Conservation (phyloP, 2,797 vertebrate species). For the Buceros bicornis region DNA sequence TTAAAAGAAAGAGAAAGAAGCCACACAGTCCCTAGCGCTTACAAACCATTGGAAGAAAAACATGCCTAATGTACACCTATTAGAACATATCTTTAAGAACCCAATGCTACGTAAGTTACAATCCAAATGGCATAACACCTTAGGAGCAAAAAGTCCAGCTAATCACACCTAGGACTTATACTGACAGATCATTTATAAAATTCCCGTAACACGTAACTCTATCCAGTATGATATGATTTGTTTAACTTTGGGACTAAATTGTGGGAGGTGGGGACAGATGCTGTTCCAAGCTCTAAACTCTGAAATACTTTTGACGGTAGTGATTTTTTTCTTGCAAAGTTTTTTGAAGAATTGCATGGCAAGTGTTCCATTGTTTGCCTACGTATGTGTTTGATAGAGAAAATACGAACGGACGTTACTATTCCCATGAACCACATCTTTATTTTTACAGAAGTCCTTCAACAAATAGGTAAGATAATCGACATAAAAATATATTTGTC, state of each 20-base stretch:
- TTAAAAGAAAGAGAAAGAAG: neutral
- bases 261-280: conserved; percentile 27
- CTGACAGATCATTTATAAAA: conserved; percentile 69
- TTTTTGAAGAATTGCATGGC: neutral
- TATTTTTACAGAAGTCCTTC: neutral
- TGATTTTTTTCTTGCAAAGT: neutral
- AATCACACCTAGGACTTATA: conserved; percentile 19
- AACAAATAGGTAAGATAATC: neutral
- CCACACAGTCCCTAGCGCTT: neutral
- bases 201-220: conserved; percentile 35
- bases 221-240: conserved; percentile 60
- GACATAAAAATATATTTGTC: neutral
- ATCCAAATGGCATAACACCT: conserved; percentile 35
- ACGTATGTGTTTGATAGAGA: neutral
- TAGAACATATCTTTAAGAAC: neutral
- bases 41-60: neutral
- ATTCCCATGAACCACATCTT: neutral
- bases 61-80: neutral
- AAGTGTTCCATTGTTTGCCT: neutral
- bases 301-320: neutral
- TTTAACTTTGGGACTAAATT: conserved; percentile 63
- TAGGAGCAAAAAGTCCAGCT: neutral
- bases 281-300: conserved; percentile 13
- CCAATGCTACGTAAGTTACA: conserved; percentile 4
- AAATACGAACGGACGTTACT: neutral